Conservation (phyloP, 1,140 invertebrate species). For the Eufriesea mexicana region DNA sequence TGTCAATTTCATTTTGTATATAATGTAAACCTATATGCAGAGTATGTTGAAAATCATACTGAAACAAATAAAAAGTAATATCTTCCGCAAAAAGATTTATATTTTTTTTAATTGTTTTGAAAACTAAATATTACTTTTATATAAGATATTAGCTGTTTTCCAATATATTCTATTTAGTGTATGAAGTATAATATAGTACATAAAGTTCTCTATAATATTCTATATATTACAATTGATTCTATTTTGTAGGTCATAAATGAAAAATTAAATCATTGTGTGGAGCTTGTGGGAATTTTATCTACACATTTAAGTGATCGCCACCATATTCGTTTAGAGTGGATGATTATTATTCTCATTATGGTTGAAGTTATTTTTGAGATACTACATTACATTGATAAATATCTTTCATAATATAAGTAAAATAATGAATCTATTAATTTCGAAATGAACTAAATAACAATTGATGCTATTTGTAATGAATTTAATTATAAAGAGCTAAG, state of each 20-base stretch:
- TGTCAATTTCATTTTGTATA: neutral
- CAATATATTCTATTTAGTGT: too few relatives aligned
- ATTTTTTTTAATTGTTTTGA: too few relatives aligned
- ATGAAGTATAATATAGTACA: too few relatives aligned
- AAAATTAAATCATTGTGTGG: conserved; percentile 95
- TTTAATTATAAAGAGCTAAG: conserved; percentile 14
- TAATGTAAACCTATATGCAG: neutral
- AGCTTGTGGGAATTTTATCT: conserved; percentile 93
- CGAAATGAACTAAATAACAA: neutral
- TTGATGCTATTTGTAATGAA: neutral
- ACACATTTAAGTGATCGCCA: conserved; percentile 95
- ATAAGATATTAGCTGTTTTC: too few relatives aligned
- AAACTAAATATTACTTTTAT: too few relatives aligned
- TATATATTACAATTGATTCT: conserved; percentile 32
- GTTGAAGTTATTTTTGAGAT: conserved; percentile 96
- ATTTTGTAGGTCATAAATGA: conserved; percentile 94
- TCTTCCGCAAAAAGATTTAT: neutral
- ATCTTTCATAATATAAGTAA: conserved; percentile 48
- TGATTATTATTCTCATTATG: conserved; percentile 97
- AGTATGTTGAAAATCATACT: neutral
- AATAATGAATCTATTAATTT: neutral
- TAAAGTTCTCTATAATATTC: too few relatives aligned
- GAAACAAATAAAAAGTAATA: neutral
- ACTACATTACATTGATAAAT: conserved; percentile 88
- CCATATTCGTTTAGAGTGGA: conserved; percentile 95